Percentiles rank a stretch among this genome's conserved stretches.
Evolutionary conservation across 2,888 invertebrate genomes (phyloP).

Genomic region (Cephus runcator): DNA sequence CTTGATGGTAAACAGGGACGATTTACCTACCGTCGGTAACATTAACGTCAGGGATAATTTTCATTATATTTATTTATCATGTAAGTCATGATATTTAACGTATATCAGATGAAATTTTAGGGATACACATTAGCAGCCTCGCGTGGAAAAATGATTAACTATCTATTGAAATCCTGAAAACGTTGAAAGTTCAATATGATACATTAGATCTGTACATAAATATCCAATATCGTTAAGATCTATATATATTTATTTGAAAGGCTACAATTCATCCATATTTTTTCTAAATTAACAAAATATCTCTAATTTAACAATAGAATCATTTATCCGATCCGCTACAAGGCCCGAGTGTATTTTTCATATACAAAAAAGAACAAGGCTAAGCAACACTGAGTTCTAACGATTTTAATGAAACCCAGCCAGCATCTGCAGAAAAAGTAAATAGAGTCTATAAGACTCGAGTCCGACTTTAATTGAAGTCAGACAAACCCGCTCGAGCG

Average conservation of each 20-base stretch:
- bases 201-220: too few species aligned
- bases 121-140: not conserved
- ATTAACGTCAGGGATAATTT: not conserved
- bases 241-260: too few species aligned
- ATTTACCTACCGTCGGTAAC: not conserved
- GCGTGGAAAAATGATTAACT: not conserved
- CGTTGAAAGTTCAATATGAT: not conserved
- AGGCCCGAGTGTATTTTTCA: not conserved
- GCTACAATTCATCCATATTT: too few species aligned
- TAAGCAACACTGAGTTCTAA: not conserved
- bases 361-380: not conserved
- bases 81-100: not conserved
- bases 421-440: not conserved
- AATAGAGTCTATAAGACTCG: not conserved
- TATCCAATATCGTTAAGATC: too few species aligned
- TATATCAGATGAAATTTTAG: not conserved
- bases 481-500: not conserved
- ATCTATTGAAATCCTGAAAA: not conserved
- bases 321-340: not conserved
- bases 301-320: not conserved
- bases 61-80: not conserved
- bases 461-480: not conserved
- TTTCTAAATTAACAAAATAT: too few species aligned
- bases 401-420: not conserved
- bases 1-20: not conserved